phyloP scores from a whole-genome alignment of 2,888 invertebrate genomes.

The Proisotoma minuta region DNA sequence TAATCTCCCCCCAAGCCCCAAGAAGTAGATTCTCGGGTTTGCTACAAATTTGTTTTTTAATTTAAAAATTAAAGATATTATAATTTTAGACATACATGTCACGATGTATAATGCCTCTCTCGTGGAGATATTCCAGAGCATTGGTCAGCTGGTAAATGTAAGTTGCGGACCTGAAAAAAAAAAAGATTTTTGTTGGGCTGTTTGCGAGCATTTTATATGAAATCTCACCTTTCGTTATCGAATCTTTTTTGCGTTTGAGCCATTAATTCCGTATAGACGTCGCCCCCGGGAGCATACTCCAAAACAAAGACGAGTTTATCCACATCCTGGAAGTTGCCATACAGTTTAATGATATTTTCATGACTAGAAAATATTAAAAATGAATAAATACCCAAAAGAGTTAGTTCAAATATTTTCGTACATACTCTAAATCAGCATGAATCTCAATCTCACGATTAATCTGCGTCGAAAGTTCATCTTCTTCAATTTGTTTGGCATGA shows the following conservation, averaged over 20 bases:
- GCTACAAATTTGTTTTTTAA: not conserved
- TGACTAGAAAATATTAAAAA: conserved; percentile 60
- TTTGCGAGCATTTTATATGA: not conserved
- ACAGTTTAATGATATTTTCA: conserved; percentile 86
- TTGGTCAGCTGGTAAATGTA: conserved; percentile 81
- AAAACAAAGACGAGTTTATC: conserved; percentile 87
- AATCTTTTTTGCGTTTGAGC: conserved; percentile 67
- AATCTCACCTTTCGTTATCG: conserved; percentile 62
- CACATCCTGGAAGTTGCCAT: conserved; percentile 87
- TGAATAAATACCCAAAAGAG: not conserved
- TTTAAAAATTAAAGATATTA: not conserved
- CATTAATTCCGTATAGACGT: conserved; percentile 67
- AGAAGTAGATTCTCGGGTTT: conserved; percentile 93
- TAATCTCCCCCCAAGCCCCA: conserved; percentile 76
- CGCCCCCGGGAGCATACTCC: conserved; percentile 85
- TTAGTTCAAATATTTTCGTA: not conserved
- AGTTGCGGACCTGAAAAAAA: conserved; percentile 59
- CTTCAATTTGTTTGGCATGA: conserved; percentile 82
- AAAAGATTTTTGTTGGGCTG: too few species aligned
- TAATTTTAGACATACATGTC: conserved; percentile 60
- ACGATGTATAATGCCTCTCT: conserved; percentile 85
- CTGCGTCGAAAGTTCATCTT: conserved; percentile 86
- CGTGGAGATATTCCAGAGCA: conserved; percentile 83
- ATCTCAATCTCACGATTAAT: conserved; percentile 95
- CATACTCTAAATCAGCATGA: conserved; percentile 65